Percentiles rank a stretch among this genome's conserved stretches.
phyloP scores from a whole-genome alignment of 1,140 invertebrate genomes.

The Hyles vespertilio region DNA sequence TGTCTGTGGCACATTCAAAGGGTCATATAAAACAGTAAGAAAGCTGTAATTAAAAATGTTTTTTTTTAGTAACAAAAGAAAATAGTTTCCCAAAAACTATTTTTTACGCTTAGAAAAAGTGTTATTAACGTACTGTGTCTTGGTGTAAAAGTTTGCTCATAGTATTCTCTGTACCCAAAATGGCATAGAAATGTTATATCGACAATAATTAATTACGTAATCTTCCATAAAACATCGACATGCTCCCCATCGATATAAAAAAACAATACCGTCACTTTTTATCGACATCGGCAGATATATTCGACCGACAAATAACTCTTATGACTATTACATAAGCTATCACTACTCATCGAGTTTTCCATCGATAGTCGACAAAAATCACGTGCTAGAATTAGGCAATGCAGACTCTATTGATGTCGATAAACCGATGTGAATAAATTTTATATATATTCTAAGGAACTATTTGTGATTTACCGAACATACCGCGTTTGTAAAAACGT shows the following conservation, averaged over 20 bases:
- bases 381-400: conserved; percentile 11
- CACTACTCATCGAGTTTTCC: background rate
- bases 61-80: too few species aligned
- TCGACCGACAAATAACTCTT: conserved; percentile 6
- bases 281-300: conserved; percentile 3
- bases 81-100: too few species aligned
- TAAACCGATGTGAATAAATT: conserved; percentile 3
- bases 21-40: too few species aligned
- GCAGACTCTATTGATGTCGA: conserved; percentile 10
- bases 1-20: too few species aligned
- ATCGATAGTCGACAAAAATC: conserved; percentile 14
- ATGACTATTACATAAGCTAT: conserved; percentile 3
- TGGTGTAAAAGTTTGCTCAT: background rate
- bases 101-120: too few species aligned
- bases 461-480: too few species aligned
- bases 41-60: too few species aligned
- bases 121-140: too few species aligned
- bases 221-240: background rate
- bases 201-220: conserved; percentile 2
- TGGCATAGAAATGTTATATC: conserved; percentile 5
- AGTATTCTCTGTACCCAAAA: conserved; percentile 10
- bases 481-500: too few species aligned
- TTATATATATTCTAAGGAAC: background rate
- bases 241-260: too few species aligned
- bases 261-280: conserved; percentile 4